These are phyloP conservation scores for Cryptocheilus praepositus DNA, from an alignment of 2,888 invertebrate genomes.

Conservation along the genomic window DNA sequence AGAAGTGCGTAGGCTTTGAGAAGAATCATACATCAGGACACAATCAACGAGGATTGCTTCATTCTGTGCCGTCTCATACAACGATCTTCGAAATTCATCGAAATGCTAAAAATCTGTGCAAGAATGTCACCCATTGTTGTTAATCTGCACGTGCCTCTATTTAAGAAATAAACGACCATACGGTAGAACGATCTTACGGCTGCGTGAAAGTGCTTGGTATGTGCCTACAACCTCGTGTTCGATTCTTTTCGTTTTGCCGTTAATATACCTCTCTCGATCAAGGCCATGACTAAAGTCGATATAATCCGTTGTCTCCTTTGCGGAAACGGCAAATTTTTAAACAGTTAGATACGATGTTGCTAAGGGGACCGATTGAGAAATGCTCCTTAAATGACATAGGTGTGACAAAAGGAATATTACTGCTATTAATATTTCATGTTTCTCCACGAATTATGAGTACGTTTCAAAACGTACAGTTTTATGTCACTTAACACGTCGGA, in stretches of 20 bases:
- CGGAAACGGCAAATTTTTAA: too few relatives aligned
- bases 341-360: too few relatives aligned
- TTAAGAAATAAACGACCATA: conserved; percentile 48
- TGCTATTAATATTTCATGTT: too few relatives aligned
- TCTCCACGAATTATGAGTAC: too few relatives aligned
- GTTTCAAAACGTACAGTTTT: too few relatives aligned
- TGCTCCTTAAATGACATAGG: too few relatives aligned
- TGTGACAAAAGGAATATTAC: too few relatives aligned
- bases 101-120: too few relatives aligned
- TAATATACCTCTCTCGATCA: conserved; percentile 50
- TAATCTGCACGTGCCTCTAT: conserved; percentile 29
- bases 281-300: conserved; percentile 47
- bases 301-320: conserved; percentile 32
- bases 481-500: too few relatives aligned
- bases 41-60: neutral
- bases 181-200: conserved; percentile 31
- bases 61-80: neutral
- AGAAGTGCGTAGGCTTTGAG: too few relatives aligned
- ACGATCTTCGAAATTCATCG: neutral
- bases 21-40: too few relatives aligned
- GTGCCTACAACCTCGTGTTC: conserved; percentile 42
- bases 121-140: neutral
- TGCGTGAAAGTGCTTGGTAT: conserved; percentile 58
- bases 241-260: conserved; percentile 47
- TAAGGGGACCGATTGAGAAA: too few relatives aligned